These are phyloP conservation scores for Cheilosia soror DNA, from an alignment of 2,888 invertebrate species.

Conservation along the genomic window DNA sequence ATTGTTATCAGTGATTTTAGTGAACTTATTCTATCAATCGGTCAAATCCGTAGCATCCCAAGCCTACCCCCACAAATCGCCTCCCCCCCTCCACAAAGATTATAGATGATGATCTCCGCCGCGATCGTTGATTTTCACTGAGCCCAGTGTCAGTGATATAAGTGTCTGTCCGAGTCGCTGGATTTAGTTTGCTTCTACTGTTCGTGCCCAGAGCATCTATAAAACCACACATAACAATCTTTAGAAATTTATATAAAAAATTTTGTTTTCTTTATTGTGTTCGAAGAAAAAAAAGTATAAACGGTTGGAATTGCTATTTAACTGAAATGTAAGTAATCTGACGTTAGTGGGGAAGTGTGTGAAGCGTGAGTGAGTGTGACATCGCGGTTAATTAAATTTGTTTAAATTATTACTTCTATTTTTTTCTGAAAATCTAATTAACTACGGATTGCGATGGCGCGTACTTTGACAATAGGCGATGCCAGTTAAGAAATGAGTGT, in stretches of 20 bases:
- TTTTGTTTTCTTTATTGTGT: conserved; percentile 13
- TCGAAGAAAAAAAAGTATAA: background rate
- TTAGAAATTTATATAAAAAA: conserved; percentile 3
- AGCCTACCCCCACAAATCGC: background rate
- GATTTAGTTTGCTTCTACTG: conserved; percentile 65
- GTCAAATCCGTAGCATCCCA: conserved; percentile 45
- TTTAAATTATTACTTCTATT: background rate
- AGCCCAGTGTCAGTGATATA: conserved; percentile 41
- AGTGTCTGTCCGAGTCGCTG: conserved; percentile 49
- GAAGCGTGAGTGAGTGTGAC: conserved; percentile 24
- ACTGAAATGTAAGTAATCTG: conserved; percentile 44
- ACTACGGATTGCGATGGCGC: conserved; percentile 15
- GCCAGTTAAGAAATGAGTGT: background rate
- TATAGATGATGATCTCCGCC: conserved; percentile 36
- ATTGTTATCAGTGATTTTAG: conserved; percentile 45
- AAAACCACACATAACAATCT: conserved; percentile 10
- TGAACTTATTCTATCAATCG: conserved; percentile 60
- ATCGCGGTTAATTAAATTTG: conserved; percentile 22
- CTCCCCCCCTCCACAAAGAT: conserved; percentile 28
- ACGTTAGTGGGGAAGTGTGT: conserved; percentile 9
- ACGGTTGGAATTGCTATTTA: conserved; percentile 20
- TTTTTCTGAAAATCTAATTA: conserved; percentile 19
- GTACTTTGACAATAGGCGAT: conserved; percentile 25
- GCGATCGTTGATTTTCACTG: conserved; percentile 38
- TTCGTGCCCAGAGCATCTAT: conserved; percentile 55